phyloP scores from a whole-genome alignment of 2,797 vertebrate species.

The Pseudotriccus pelzelni region DNA sequence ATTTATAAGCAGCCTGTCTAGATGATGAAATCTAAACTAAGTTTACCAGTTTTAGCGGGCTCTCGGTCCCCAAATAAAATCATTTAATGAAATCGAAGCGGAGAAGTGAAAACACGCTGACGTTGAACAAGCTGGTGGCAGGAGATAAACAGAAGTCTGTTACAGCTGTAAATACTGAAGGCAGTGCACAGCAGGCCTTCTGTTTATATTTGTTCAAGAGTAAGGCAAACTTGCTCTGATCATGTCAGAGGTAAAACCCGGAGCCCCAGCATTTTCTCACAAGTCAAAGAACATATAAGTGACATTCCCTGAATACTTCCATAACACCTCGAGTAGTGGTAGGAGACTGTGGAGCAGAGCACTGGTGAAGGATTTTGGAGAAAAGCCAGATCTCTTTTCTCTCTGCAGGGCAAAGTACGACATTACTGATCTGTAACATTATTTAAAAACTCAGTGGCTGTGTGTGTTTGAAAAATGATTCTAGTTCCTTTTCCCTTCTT shows the following conservation, averaged over 20 bases:
- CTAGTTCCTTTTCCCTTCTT: background rate
- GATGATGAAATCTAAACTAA: background rate
- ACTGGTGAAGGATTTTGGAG: background rate
- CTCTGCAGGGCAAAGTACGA: background rate
- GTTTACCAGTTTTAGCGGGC: background rate
- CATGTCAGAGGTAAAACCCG: background rate
- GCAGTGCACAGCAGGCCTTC: background rate
- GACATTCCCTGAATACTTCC: background rate
- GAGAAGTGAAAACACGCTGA: background rate
- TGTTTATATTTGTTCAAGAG: background rate
- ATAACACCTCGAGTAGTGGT: background rate
- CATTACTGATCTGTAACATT: background rate
- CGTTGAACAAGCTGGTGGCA: rapidly evolving
- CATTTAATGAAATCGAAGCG: rapidly evolving
- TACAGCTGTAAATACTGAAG: background rate
- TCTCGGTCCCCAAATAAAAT: background rate
- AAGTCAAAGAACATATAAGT: rapidly evolving
- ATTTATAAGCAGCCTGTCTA: background rate
- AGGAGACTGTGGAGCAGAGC: background rate
- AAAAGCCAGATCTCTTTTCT: background rate
- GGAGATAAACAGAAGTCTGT: background rate
- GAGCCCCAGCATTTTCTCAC: background rate
- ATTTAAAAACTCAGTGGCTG: background rate
- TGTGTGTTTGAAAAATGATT: rapidly evolving
- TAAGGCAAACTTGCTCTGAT: background rate